Conservation (phyloP, 2,888 invertebrate species). For the Pterostichus niger region DNA sequence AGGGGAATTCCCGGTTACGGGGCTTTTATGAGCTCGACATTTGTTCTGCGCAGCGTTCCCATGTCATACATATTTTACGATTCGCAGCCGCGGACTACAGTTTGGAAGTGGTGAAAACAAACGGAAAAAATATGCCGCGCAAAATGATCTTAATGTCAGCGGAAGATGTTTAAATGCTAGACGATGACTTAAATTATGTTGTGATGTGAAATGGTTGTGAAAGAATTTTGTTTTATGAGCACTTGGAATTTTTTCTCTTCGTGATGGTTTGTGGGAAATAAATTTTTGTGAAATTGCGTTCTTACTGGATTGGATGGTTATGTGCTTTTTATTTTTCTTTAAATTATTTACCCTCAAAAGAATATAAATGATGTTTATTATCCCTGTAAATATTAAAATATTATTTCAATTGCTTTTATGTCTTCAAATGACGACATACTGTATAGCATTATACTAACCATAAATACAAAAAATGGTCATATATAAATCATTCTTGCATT, state of each 20-base stretch:
- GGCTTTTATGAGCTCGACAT: slow-evolving; percentile 40
- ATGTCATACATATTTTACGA: slow-evolving; percentile 60
- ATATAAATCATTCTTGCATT: no score
- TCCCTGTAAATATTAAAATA: no score
- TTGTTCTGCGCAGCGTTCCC: slow-evolving; percentile 43
- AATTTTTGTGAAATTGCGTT: slow-evolving; percentile 39
- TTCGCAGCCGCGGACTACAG: slow-evolving; percentile 2
- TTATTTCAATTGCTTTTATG: no score
- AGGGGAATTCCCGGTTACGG: slow-evolving; percentile 16
- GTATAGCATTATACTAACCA: no score
- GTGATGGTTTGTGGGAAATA: not conserved
- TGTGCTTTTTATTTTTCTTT: slow-evolving; percentile 5
- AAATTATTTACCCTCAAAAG: slow-evolving; percentile 5
- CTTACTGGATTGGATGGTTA: not conserved
- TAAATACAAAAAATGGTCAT: no score
- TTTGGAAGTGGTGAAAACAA: slow-evolving; percentile 23
- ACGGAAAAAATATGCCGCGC: slow-evolving; percentile 41
- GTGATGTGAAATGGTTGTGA: slow-evolving; percentile 19
- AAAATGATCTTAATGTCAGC: slow-evolving; percentile 53
- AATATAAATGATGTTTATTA: no score
- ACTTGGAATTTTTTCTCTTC: slow-evolving; percentile 36
- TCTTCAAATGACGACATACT: no score
- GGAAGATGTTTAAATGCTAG: slow-evolving; percentile 41
- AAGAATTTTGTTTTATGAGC: slow-evolving; percentile 46
- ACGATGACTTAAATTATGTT: slow-evolving; percentile 14